phyloP scores from a whole-genome alignment of 2,797 vertebrate genomes.

The Synaphobranchus kaupii region DNA sequence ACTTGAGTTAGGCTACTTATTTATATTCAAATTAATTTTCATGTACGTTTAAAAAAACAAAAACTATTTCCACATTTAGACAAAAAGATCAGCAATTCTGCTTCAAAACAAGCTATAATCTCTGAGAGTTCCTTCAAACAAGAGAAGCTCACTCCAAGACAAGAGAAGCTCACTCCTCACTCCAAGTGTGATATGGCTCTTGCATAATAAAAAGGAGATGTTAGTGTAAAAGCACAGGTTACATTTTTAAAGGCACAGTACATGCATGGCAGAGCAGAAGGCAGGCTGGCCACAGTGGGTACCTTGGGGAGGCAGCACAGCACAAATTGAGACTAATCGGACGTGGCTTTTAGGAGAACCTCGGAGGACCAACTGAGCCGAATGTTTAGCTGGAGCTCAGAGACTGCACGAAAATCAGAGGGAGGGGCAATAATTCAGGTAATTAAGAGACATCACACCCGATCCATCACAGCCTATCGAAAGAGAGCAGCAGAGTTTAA shows the following conservation, averaged over 20 bases:
- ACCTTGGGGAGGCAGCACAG: neutral
- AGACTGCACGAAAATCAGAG: neutral
- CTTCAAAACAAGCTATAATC: neutral
- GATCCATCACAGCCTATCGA: slow-evolving; percentile 7
- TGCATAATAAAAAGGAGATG: neutral
- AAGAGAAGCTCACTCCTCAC: neutral
- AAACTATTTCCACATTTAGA: neutral
- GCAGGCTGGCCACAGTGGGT: neutral
- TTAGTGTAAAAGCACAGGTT: neutral
- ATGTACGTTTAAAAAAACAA: neutral
- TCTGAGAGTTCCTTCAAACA: neutral
- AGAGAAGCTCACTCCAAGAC: neutral
- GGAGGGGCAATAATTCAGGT: neutral
- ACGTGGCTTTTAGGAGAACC: slow-evolving; percentile 5
- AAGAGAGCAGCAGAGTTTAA: neutral
- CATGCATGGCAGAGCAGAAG: neutral
- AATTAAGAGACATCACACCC: slow-evolving; percentile 25
- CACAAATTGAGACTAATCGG: slow-evolving; percentile 13
- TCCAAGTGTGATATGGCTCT: neutral
- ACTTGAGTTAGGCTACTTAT: neutral
- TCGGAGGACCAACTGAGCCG: neutral
- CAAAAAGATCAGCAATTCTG: neutral
- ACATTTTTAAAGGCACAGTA: neutral
- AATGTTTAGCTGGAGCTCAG: neutral
- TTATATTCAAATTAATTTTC: slow-evolving; percentile 6